Conservation (phyloP, 2,888 invertebrate genomes). For the Epistrophe grossulariae region DNA sequence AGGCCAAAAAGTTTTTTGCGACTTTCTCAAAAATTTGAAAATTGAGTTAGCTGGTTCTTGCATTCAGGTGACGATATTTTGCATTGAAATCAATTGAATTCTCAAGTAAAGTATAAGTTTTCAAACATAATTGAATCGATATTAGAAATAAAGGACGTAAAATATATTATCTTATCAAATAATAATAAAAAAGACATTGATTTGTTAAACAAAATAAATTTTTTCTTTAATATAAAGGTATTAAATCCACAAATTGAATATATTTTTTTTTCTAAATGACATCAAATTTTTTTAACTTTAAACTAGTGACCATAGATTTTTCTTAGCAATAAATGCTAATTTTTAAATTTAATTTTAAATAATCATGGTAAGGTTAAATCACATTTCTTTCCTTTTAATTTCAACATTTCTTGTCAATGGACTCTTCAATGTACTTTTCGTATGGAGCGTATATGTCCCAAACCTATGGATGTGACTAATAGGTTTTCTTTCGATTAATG, state of each 20-base stretch:
- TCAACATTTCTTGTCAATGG: neutral
- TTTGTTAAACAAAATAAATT: neutral
- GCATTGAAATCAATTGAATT: too few relatives aligned
- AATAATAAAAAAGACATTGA: neutral
- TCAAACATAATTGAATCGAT: too few relatives aligned
- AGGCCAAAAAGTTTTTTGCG: too few relatives aligned
- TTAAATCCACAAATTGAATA: neutral
- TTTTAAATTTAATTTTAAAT: neutral
- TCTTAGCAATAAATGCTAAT: neutral
- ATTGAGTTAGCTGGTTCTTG: too few relatives aligned
- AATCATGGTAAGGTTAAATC: neutral
- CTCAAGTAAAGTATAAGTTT: too few relatives aligned
- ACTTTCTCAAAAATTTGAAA: too few relatives aligned
- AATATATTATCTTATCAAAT: too few relatives aligned
- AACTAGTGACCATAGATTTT: neutral
- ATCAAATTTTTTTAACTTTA: neutral
- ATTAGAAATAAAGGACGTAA: too few relatives aligned
- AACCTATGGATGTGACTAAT: neutral
- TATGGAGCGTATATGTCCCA: neutral
- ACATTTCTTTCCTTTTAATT: neutral
- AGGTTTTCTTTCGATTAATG: constrained; percentile 7
- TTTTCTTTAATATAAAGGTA: too few relatives aligned
- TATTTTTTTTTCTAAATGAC: neutral
- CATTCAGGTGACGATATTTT: too few relatives aligned
- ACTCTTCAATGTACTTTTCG: neutral